Evolutionary conservation across 2,888 invertebrate genomes (phyloP), one percentile per base, ranked within the genome.

Genomic region (Tridacna gigas): DNA sequence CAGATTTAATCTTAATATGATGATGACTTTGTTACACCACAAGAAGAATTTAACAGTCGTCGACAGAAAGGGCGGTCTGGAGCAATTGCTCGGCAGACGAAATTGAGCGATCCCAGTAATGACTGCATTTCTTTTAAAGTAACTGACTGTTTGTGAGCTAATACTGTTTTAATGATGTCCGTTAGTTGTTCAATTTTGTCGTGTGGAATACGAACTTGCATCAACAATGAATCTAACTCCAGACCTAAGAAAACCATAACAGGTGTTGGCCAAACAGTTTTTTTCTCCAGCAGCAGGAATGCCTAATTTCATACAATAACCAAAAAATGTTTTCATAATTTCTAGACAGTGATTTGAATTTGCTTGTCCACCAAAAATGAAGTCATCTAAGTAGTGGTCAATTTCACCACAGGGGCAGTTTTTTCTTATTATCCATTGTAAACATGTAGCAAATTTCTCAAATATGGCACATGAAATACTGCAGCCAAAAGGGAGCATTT

Each of bases 301-400:
- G 5, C 74, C 48, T 45, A 71, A 5, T 4, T 47, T 26, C 9
- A 20, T 22, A 20, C 22, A n/a, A 48, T n/a, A 45, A n/a, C 48
- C 4, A 26, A 73, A 74, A 73, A 74, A 37, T 15, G 66, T 26
- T 28, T 61, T 25, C 66, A 79, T 74, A 9, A 74, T 74, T 4
- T 11, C 3, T 2, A 22, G 20, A 56, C 74, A 74, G 18, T 74
- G 45, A n/a, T 15, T 18, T 5, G 79, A 45, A 2, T 45, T 56
- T 22, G 22, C 22, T 63, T 20, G 47, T 0, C 80, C 80, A 2
- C 69, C 81, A 71, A 77, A 77, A 1, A 81, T 20, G 45, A 81
- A 81, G 37, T 81, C 81, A 65, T 81, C 81, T 13, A 81, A 25
- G 45, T 81, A 77, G 22, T 77, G 81, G 11, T 61, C 37, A 0